Conservation (phyloP, 2,888 invertebrate species). For the Caradrina kadenii region DNA sequence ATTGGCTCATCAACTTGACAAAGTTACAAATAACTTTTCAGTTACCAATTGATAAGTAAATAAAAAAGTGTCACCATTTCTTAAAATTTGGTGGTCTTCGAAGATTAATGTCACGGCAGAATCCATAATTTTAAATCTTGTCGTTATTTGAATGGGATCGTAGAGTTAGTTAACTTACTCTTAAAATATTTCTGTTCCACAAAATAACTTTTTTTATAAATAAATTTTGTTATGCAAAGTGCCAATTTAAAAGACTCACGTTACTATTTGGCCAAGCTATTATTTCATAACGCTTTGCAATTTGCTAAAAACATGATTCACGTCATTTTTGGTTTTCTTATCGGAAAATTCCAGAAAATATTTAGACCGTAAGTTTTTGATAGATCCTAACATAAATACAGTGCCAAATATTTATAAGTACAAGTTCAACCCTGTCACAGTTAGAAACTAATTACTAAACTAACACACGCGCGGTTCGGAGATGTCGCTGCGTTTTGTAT, state of each 20-base stretch:
- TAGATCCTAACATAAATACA: slow-evolving; percentile 9
- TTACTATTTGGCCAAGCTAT: slow-evolving; percentile 18
- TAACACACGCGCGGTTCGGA: slow-evolving; percentile 74
- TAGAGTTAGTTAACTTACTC: neutral
- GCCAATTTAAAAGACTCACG: neutral
- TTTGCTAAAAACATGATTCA: slow-evolving; percentile 12
- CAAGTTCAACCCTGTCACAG: slow-evolving; percentile 71
- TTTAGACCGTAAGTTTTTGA: neutral
- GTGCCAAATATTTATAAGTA: slow-evolving; percentile 34
- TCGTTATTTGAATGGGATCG: neutral
- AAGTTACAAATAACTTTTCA: too few species aligned
- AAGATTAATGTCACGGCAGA: neutral
- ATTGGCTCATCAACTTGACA: too few species aligned
- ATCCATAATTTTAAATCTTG: neutral
- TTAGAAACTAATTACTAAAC: slow-evolving; percentile 79
- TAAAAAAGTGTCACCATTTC: too few species aligned
- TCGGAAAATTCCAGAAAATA: slow-evolving; percentile 15
- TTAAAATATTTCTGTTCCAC: neutral
- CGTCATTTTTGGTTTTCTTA: neutral
- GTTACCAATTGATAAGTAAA: too few species aligned
- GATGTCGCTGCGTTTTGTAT: slow-evolving; percentile 63
- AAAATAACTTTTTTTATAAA: neutral
- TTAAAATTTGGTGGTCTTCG: neutral
- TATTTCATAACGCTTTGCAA: slow-evolving; percentile 17
- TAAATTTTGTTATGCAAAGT: neutral